Conservation (phyloP, 1,140 invertebrate species). For the Zaprionus vittiger region DNA sequence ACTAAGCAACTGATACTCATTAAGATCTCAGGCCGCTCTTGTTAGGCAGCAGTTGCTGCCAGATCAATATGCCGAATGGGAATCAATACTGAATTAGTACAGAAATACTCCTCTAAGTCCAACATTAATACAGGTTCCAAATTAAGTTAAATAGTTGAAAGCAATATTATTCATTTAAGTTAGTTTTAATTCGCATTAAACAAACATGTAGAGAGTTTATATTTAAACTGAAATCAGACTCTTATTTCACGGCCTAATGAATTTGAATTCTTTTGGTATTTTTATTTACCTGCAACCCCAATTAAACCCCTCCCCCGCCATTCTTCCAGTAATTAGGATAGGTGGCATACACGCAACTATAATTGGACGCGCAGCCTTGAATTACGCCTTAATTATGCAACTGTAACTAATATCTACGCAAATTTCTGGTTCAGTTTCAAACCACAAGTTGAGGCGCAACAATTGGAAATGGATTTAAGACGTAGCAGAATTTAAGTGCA, state of each 20-base stretch:
- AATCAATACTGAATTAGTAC: constrained; percentile 7
- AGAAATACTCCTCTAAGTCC: too few relatives aligned
- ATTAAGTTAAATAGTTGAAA: too few relatives aligned
- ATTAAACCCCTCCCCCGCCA: neutral
- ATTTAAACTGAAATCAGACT: neutral
- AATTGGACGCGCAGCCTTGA: neutral
- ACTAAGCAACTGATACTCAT: neutral
- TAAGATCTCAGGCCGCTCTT: neutral
- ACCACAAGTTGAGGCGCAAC: neutral
- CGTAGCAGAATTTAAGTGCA: neutral
- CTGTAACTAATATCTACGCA: constrained; percentile 21
- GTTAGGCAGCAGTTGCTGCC: neutral
- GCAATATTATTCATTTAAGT: too few relatives aligned
- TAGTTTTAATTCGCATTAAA: too few relatives aligned
- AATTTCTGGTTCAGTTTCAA: neutral
- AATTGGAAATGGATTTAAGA: neutral
- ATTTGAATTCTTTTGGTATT: neutral
- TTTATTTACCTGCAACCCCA: neutral
- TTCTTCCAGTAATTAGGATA: neutral
- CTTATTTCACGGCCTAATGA: neutral
- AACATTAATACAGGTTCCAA: too few relatives aligned
- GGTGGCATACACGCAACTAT: neutral
- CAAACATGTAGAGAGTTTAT: neutral
- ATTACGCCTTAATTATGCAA: constrained; percentile 31
- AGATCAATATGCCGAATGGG: neutral